Percentiles rank a stretch among this genome's conserved stretches.
Evolutionary conservation across 2,888 invertebrate genomes (phyloP).

Genomic region (Caenorhabditis zanzibari): DNA sequence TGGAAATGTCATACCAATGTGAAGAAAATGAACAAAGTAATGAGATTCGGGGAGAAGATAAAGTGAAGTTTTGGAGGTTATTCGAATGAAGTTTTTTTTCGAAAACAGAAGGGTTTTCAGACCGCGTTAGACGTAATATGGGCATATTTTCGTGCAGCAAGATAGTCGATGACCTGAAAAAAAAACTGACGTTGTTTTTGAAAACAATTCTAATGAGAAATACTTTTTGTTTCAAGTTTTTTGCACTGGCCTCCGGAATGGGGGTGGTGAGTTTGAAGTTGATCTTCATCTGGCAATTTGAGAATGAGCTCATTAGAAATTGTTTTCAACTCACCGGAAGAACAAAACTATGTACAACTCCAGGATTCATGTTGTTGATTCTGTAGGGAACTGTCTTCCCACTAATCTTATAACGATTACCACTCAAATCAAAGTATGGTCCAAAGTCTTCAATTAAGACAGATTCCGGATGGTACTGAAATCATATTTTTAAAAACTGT

Average conservation of each 20-base stretch:
- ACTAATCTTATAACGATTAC: conserved; percentile 64
- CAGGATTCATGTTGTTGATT: conserved; percentile 58
- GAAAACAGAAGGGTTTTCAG: background rate
- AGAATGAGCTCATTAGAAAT: background rate
- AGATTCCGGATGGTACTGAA: conserved; percentile 68
- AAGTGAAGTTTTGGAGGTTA: no score
- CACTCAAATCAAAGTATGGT: conserved; percentile 61
- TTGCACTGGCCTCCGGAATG: conserved; percentile 27
- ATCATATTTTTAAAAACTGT: no score
- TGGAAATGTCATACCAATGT: conserved; percentile 4
- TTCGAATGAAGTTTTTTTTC: background rate
- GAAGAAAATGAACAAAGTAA: background rate
- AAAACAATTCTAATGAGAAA: conserved; percentile 21
- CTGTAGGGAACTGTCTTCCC: conserved; percentile 67
- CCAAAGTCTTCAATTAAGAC: conserved; percentile 69
- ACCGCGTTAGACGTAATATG: conserved; percentile 36
- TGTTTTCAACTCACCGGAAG: conserved; percentile 36
- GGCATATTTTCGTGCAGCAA: conserved; percentile 47
- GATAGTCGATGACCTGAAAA: conserved; percentile 61
- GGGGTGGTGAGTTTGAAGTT: conserved; percentile 35
- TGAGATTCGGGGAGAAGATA: background rate
- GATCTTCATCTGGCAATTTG: conserved; percentile 51
- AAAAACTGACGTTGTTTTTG: conserved; percentile 22
- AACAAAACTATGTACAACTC: conserved; percentile 47
- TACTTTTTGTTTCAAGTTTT: conserved; percentile 51